These are phyloP conservation scores for Drosophila nasuta DNA, from an alignment of 1,140 invertebrate species.

Conservation along the genomic window DNA sequence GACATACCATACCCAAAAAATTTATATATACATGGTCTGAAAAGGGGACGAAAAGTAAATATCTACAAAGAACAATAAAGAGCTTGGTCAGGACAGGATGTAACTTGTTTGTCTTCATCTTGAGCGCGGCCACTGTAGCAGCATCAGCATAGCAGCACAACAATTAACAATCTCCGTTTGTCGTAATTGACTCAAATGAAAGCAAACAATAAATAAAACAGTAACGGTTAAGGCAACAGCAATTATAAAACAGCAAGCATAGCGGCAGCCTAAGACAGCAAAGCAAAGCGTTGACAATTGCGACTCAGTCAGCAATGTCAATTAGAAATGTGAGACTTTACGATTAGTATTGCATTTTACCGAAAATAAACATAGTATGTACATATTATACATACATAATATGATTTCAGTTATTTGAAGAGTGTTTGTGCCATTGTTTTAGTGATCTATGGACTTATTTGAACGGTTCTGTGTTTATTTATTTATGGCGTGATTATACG, in stretches of 20 bases:
- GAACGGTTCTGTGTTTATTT: too few relatives aligned
- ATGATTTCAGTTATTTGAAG: too few relatives aligned
- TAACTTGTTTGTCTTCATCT: constrained; percentile 73
- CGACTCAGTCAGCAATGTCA: constrained; percentile 27
- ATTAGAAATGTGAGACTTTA: neutral
- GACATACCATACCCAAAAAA: neutral
- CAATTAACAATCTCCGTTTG: constrained; percentile 81
- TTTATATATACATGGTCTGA: constrained; percentile 10
- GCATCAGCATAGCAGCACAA: constrained; percentile 48
- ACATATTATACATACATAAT: too few relatives aligned
- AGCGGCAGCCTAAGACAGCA: constrained; percentile 33
- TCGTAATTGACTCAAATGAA: constrained; percentile 79
- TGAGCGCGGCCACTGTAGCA: constrained; percentile 39
- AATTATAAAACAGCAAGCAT: constrained; percentile 13
- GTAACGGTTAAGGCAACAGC: constrained; percentile 51
- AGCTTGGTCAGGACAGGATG: constrained; percentile 41
- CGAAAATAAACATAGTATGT: too few relatives aligned
- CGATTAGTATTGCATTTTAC: neutral
- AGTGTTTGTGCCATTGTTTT: too few relatives aligned
- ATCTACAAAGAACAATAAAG: constrained; percentile 58
- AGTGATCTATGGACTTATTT: too few relatives aligned
- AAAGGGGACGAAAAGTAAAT: constrained; percentile 56
- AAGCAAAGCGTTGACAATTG: constrained; percentile 55
- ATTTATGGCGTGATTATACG: too few relatives aligned
- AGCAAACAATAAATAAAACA: constrained; percentile 81